Conservation (phyloP, 92 coral and sea anemone genomes). For the Phenganax subtilis region DNA sequence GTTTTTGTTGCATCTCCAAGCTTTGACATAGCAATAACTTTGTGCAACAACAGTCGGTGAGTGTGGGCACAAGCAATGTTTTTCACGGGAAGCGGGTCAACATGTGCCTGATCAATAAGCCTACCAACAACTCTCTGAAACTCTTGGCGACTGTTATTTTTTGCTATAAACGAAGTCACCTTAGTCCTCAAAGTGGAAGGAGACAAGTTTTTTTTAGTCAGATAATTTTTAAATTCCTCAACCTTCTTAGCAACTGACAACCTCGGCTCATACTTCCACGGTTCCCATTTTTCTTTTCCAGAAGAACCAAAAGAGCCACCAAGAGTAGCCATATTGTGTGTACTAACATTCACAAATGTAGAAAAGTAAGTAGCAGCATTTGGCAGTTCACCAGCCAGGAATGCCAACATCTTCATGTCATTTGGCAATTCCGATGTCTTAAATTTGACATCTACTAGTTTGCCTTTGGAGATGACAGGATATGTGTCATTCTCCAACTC, state of each 20-base stretch:
- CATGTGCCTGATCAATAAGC: slow-evolving; percentile 27
- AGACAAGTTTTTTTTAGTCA: slow-evolving; percentile 28
- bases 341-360: too few species aligned
- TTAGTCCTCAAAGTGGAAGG: slow-evolving; percentile 34
- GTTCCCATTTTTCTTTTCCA: too few species aligned
- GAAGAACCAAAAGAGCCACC: too few species aligned
- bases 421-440: background rate
- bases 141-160: slow-evolving; percentile 34
- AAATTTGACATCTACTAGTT: background rate
- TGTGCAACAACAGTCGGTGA: slow-evolving; percentile 17
- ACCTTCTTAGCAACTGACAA: too few species aligned
- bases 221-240: slow-evolving; percentile 1
- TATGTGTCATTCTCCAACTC: too few species aligned
- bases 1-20: background rate
- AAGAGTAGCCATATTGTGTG: too few species aligned
- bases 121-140: slow-evolving; percentile 23
- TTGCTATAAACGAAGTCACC: slow-evolving; percentile 40
- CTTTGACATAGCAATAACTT: slow-evolving; percentile 11
- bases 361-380: too few species aligned
- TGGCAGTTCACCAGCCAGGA: too few species aligned
- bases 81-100: slow-evolving; percentile 1
- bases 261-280: too few species aligned
- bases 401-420: too few species aligned
- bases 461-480: too few species aligned
- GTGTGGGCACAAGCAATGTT: slow-evolving; percentile 7